Base-by-base conservation (phyloP, 2,797 vertebrate species). In the Artibeus lituratus region DNA sequence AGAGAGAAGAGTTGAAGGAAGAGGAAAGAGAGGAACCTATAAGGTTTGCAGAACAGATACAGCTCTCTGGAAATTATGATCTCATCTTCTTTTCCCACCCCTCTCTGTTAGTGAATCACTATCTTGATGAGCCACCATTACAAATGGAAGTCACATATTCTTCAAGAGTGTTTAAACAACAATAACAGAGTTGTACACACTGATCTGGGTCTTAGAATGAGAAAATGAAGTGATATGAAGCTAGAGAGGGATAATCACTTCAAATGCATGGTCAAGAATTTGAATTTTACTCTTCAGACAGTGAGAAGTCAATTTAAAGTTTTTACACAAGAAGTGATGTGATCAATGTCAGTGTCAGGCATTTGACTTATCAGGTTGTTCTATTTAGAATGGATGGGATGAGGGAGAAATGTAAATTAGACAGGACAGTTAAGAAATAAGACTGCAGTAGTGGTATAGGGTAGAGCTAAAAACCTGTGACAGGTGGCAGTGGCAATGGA, bases 11-110 rank as follows among this genome's bases (percentile, higher is more conserved):
- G 6, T 10, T 0, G 2, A 5, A 2, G 0, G 10, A 67, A 82
- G 3, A 4, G 4, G 3, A 7, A 0, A 22, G 0, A 32, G 0
- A 37, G 10, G 0, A 0, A 4, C 0, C 0, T 32, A 10, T 16
- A 69, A 67, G 42, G n/a, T 72, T 0, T 42, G 6, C 49, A 92
- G 5, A 67, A 44, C 7, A 0, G 15, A 51, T 8, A 26, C 0
- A 32, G 1, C 5, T 85, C 19, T 53, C 21, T 26, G 35, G 11
- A 76, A 81, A 78, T 18, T 29, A 6, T 53, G 24, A n/a, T 53
- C 4, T 51, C 2, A 37, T 57, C 24, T 44, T 73, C 10, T 85
- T 62, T 90, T 16, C 21, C 42, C 24, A 26, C 47, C 0, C 0
- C 6, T 57, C 16, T 80, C 1, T n/a, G 4, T 39, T 26, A 32